Base-by-base conservation (phyloP, 2,888 invertebrate species). In the Acleris laterana region DNA sequence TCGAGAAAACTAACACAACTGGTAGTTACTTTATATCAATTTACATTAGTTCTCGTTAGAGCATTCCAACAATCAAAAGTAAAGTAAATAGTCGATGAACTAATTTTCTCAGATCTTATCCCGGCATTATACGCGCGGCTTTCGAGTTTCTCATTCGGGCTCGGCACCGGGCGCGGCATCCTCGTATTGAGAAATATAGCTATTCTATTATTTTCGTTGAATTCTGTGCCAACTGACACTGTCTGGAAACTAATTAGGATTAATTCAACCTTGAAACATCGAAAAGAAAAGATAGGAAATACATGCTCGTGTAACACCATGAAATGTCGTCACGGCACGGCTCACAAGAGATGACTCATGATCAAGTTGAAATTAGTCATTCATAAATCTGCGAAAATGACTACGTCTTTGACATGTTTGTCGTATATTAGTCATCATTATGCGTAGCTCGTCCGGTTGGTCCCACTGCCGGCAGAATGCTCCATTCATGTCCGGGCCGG, bases 291-390 rank as follows among this genome's bases (percentile, higher is more conserved):
- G 76, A 73, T 70, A 76, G 73, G 73, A 76, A 74, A 73, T 70
- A 76, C 38, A 74, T 71, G 69, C 61, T 70, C 75, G 72, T 75
- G 72, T 75, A 77, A 71, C 74, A 77, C 76, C 79, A 76, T 77
- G 76, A 77, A 79, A 78, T 74, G 73, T 75, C 85, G 82, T 83
- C 84, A 87, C 76, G 75, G 78, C 75, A 74, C 75, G 75, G 77
- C 76, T 74, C 80, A 78, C 76, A 73, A 74, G 76, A 77, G 82
- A 78, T 89, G 89, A 90, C 76, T 89, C 89, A 90, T 74, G 75
- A 73, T 74, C 80, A 77, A 75, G 80, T 82, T 82, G 81, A 82
- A 80, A 82, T 86, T 86, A 83, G 84, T 88, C 87, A 90, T 88
- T 86, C 84, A 85, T 83, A 79, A 83, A 86, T 83, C 82, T 78